Conservation (phyloP, 2,888 invertebrate species). For the Mycalesis mineus region DNA sequence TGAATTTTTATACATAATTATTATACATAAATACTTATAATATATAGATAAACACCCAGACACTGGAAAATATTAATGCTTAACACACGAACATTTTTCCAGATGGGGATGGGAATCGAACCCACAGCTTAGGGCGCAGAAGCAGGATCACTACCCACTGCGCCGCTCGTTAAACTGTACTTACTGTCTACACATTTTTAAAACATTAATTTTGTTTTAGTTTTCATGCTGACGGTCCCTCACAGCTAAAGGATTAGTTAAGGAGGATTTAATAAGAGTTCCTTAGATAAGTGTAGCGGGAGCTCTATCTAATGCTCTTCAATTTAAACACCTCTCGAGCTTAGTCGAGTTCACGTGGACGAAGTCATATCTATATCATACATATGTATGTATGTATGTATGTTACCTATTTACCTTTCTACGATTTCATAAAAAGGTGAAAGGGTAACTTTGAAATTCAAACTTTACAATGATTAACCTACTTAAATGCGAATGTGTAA, state of each 20-base stretch:
- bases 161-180: no score
- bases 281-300: constrained; percentile 68
- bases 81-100: no score
- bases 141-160: no score
- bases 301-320: constrained; percentile 55
- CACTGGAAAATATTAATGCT: no score
- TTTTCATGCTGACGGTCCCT: constrained; percentile 47
- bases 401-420: neutral
- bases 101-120: no score
- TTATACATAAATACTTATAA: no score
- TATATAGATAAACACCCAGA: no score
- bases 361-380: constrained; percentile 12
- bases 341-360: constrained; percentile 25
- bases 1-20: no score
- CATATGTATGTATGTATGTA: neutral
- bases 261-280: constrained; percentile 76
- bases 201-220: constrained; percentile 2
- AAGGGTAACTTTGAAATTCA: neutral
- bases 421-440: neutral
- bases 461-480: neutral
- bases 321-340: constrained; percentile 47
- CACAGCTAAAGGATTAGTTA: constrained; percentile 65
- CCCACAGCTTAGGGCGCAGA: no score
- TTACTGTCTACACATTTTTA: neutral
- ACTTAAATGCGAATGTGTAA: no score